phyloP scores from a whole-genome alignment of 2,113 vertebrate species.

The Dunckerocampus dactyliophorus region DNA sequence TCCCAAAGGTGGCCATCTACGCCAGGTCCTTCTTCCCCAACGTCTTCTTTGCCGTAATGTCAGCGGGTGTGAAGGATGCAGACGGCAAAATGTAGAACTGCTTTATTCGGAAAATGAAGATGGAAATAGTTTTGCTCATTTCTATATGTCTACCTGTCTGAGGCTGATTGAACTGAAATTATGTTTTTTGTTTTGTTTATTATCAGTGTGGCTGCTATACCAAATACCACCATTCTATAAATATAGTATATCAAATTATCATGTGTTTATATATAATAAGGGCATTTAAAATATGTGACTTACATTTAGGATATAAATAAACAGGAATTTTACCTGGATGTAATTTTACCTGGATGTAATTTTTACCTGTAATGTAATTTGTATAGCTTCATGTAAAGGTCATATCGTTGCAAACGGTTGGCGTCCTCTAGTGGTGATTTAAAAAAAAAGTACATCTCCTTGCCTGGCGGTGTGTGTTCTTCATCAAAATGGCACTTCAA shows the following conservation, averaged over 20 bases:
- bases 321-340: no score
- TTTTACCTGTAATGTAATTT: neutral
- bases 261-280: no score
- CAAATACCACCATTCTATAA: no score
- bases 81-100: slow-evolving; percentile 41
- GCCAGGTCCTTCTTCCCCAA: slow-evolving; percentile 83
- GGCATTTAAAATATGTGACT: no score
- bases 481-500: slow-evolving; percentile 16
- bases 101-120: neutral
- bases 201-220: no score
- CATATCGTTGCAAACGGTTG: neutral
- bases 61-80: slow-evolving; percentile 81
- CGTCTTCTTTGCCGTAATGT: slow-evolving; percentile 87
- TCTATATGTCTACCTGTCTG: neutral
- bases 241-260: no score
- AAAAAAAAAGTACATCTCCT: rapidly evolving
- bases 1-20: slow-evolving; percentile 84
- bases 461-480: neutral
- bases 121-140: no score
- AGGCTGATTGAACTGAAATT: neutral
- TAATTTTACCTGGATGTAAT: no score
- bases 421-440: slow-evolving; percentile 16
- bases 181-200: neutral
- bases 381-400: neutral
- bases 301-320: slow-evolving; percentile 4